Evolutionary conservation across 2,113 vertebrate species (phyloP), one percentile per base, ranked within the genome.

Genomic region (Trinectes maculatus): DNA sequence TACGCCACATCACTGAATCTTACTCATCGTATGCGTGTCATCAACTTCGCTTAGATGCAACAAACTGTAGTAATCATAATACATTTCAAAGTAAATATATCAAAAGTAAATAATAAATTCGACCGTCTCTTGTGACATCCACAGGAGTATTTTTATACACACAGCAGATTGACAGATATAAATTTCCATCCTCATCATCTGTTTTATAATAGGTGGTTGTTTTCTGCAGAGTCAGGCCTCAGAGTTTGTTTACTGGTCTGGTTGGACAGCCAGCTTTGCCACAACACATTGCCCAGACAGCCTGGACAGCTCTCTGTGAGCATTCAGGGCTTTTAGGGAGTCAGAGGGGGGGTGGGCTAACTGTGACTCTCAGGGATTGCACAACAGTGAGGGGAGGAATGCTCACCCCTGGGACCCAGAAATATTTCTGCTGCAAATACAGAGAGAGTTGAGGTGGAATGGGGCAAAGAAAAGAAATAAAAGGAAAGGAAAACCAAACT

Each of bases 311-410:
- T 49, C 76, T 85, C 43, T 73, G 31, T 48, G 62, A 62, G 64
- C 18, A 6, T 69, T 85, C 69, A 44, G 80, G 79, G 68, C 26
- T 54, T 78, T 77, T 80, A 57, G 68, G 81, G 84, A 83, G 75
- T 77, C 66, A 42, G 70, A 58, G 28, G 51, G 56, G 83, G 84
- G 65, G 10, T 68, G 82, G 78, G 72, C 75, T 42, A 19, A 51
- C 59, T 62, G 71, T 74, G 85, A 91, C 89, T 89, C 87, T 89
- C 87, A 84, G 71, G 81, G 80, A 91, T 93, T 92, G 88, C 91
- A 88, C 87, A 91, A 92, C 80, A 85, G 81, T 77, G 82, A 81
- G 76, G 73, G 77, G 47, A 92, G 79, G 91, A 91, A 92, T 93
- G 70, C 67, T 43, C 73, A 77, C 86, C 83, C 86, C 81, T 74